A percentile compares a stretch with the other conserved stretches of the same genome.
These are phyloP conservation scores for Isotomurus palustris DNA, from an alignment of 2,888 invertebrate species.

Conservation along the genomic window DNA sequence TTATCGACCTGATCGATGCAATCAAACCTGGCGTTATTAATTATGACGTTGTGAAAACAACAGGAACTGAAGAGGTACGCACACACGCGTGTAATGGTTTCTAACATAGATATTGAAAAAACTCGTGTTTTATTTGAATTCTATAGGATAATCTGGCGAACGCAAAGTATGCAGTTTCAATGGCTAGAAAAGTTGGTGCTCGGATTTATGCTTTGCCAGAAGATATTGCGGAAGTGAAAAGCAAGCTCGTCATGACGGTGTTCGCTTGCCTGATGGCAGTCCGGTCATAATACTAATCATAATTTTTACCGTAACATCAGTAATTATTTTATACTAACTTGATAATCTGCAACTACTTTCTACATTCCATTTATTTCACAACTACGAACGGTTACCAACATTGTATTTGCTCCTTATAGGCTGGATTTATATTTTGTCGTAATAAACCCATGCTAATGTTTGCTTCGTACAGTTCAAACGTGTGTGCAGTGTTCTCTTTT, in stretches of 20 bases:
- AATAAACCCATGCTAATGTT: neutral
- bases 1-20: conserved; percentile 92
- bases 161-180: conserved; percentile 98
- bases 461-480: too few relatives aligned
- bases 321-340: conserved; percentile 6
- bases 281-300: conserved; percentile 10
- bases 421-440: conserved; percentile 6
- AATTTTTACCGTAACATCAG: neutral
- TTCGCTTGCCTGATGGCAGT: conserved; percentile 97
- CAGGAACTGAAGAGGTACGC: conserved; percentile 71
- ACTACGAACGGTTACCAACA: neutral
- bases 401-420: neutral
- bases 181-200: conserved; percentile 96
- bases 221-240: conserved; percentile 96
- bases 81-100: too few relatives aligned
- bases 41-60: conserved; percentile 81
- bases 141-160: conserved; percentile 86
- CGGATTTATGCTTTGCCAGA: conserved; percentile 97
- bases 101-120: conserved; percentile 4
- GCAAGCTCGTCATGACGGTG: conserved; percentile 99
- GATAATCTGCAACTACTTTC: too few relatives aligned
- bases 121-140: conserved; percentile 29
- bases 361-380: neutral
- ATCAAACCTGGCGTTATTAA: conserved; percentile 94
- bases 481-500: too few relatives aligned